phyloP scores from a whole-genome alignment of 2,113 vertebrate species.

The Esox niger region DNA sequence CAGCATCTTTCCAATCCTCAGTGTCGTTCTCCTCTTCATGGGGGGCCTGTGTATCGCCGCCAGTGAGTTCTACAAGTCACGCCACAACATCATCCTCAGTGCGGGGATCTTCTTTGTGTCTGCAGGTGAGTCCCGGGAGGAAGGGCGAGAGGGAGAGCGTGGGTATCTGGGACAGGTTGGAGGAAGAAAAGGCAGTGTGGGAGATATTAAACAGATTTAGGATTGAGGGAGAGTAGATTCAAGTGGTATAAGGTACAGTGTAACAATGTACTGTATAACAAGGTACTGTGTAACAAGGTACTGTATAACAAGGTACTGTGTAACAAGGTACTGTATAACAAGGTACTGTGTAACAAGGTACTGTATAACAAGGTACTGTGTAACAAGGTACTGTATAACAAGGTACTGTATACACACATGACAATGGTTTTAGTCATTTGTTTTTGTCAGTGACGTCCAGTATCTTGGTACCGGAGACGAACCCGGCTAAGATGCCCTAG shows the following conservation, averaged over 20 bases:
- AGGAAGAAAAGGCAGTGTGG: neutral
- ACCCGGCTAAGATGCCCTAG: neutral
- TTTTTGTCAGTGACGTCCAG: too few relatives aligned
- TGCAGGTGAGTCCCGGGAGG: conserved; percentile 78
- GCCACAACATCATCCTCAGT: conserved; percentile 99
- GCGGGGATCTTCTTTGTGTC: conserved; percentile 98
- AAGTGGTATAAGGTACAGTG: too few relatives aligned
- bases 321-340: too few relatives aligned
- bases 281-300: too few relatives aligned
- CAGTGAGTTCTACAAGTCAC: conserved; percentile 99
- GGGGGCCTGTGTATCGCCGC: conserved; percentile 97
- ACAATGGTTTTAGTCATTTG: neutral
- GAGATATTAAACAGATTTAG: neutral
- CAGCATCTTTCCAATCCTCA: conserved; percentile 99
- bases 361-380: too few relatives aligned
- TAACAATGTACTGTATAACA: too few relatives aligned
- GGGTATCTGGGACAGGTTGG: neutral
- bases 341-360: too few relatives aligned
- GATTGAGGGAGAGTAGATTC: too few relatives aligned
- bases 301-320: too few relatives aligned
- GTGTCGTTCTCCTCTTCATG: conserved; percentile 99
- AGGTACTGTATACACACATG: too few relatives aligned
- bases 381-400: too few relatives aligned
- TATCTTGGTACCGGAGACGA: neutral
- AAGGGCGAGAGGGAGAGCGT: neutral